Percentiles rank a stretch among this genome's conserved stretches.
Conservation (phyloP, 2,888 invertebrate species). For the Sesia bembeciformis region DNA sequence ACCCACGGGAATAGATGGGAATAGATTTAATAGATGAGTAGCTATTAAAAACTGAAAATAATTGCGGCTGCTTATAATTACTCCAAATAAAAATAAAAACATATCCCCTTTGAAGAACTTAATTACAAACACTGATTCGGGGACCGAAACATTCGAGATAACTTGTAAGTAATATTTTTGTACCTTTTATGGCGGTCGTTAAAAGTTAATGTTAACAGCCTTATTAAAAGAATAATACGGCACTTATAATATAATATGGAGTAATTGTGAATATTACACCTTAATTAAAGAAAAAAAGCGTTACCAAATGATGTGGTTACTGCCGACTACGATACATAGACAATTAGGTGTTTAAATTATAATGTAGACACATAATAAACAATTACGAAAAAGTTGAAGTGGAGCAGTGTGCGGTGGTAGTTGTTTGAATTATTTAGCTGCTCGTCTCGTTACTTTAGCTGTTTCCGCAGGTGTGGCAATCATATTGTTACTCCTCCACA, state of each 20-base stretch:
- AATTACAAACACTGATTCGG: no score
- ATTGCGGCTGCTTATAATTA: no score
- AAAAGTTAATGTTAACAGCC: no score
- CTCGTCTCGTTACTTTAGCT: constrained; percentile 67
- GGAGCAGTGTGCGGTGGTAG: constrained; percentile 43
- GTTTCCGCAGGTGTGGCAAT: constrained; percentile 74
- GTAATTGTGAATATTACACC: constrained; percentile 4
- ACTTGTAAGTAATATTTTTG: no score
- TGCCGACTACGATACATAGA: background rate
- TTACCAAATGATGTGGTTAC: constrained; percentile 2
- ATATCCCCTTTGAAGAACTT: no score
- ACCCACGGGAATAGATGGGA: no score
- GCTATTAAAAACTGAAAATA: no score
- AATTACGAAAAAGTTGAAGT: constrained; percentile 13
- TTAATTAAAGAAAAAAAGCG: constrained; percentile 4
- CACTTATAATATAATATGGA: constrained; percentile 4
- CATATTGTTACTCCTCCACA: constrained; percentile 63
- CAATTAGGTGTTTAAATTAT: constrained; percentile 7
- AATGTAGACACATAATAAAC: background rate
- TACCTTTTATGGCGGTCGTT: no score
- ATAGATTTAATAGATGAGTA: no score
- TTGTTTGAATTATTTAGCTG: constrained; percentile 66
- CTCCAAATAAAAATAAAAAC: no score
- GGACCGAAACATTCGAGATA: no score
- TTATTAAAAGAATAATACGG: background rate